Evolutionary conservation across 2,797 vertebrate genomes (phyloP).

Genomic region (Columba guinea): DNA sequence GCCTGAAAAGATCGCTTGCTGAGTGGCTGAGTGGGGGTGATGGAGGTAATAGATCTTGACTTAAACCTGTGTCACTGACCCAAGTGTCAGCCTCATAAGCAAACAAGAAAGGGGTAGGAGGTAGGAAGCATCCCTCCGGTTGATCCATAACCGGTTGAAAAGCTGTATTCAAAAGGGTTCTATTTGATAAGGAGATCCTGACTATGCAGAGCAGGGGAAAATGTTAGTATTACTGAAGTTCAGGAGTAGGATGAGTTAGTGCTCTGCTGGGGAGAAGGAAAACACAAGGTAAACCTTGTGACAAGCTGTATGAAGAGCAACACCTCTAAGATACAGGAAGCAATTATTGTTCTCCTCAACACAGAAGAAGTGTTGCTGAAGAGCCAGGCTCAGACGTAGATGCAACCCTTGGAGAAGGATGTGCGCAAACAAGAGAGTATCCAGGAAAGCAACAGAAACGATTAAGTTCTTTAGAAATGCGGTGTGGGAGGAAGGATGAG

Average conservation of each 20-base stretch:
- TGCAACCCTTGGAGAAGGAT: background rate
- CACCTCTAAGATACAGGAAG: background rate
- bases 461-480: background rate
- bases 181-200: background rate
- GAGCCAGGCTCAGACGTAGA: background rate
- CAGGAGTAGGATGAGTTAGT: background rate
- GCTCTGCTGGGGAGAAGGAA: background rate
- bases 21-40: accelerated
- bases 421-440: background rate
- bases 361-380: background rate
- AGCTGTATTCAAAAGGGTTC: background rate
- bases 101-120: background rate
- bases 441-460: background rate
- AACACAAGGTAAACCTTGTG: background rate
- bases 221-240: background rate
- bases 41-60: background rate
- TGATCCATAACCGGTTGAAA: background rate
- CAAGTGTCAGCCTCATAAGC: background rate
- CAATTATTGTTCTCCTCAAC: background rate
- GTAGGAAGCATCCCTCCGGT: background rate
- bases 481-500: background rate
- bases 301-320: background rate
- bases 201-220: background rate
- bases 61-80: background rate
- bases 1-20: background rate